phyloP scores from a whole-genome alignment of 1,140 invertebrate species.

The Nephotettix cincticeps region DNA sequence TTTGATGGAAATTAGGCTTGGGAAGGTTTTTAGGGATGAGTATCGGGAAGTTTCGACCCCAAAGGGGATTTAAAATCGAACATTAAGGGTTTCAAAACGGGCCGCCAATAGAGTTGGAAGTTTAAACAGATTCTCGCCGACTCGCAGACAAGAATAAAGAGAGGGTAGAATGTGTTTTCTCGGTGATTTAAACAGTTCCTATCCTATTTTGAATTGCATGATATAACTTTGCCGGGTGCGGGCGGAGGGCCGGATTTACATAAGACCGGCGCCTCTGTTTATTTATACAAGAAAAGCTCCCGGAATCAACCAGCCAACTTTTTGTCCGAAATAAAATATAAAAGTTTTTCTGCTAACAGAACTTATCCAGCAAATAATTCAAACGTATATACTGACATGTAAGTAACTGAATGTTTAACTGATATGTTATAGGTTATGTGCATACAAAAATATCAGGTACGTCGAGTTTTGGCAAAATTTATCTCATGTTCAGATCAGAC shows the following conservation, averaged over 20 bases:
- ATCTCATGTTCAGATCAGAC: too few relatives aligned
- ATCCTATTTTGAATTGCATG: slow-evolving; percentile 11
- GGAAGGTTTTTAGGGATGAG: too few relatives aligned
- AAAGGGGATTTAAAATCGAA: background rate
- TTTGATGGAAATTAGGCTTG: too few relatives aligned
- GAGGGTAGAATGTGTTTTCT: background rate
- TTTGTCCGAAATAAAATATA: too few relatives aligned
- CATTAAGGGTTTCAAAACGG: background rate
- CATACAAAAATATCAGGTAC: too few relatives aligned
- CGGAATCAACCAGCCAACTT: background rate
- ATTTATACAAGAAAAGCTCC: background rate
- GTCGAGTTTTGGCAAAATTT: too few relatives aligned
- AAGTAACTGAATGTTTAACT: too few relatives aligned
- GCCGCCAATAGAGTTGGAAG: background rate
- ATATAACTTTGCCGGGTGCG: background rate
- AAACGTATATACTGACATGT: too few relatives aligned
- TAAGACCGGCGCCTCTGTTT: background rate
- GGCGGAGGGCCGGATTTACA: background rate
- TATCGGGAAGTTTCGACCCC: too few relatives aligned
- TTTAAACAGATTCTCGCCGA: background rate
- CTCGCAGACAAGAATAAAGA: background rate
- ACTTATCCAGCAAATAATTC: too few relatives aligned
- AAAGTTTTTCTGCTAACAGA: too few relatives aligned
- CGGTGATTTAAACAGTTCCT: background rate
- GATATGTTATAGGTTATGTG: too few relatives aligned